Base-by-base conservation (phyloP, 2,113 vertebrate genomes). In the Stegostoma tigrinum region DNA sequence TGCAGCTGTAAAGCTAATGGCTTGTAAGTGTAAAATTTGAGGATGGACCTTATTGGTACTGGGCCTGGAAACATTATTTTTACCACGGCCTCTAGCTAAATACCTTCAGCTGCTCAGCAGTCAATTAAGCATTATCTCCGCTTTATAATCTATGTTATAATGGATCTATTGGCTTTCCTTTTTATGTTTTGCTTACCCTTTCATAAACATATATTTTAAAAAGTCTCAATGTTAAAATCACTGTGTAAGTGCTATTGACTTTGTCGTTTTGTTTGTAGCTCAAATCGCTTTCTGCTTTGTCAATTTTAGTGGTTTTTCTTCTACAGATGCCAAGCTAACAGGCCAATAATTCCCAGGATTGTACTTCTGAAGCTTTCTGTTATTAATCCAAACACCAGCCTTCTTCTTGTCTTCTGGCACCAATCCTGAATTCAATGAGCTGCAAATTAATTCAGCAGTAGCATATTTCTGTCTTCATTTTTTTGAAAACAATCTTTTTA, bases 361-460 rank as follows among this genome's bases (percentile, higher is more conserved):
- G 61, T 67, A 66, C 61, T 66, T 90, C 61, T 38, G 30, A 66
- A 66, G 34, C 38, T 93, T 66, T 64, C 34, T 93, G 89, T 55
- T 64, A 38, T 67, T 61, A 93, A 38, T 66, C 66, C 61, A 67
- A 93, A 38, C 55, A 93, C 61, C 17, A 91, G 55, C 34, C 42
- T 64, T 66, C 19, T 23, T 93, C 66, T 93, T 34, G 89, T 93
- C 89, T 66, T 93, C 55, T 66, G 89, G 61, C 38, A 66, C 89
- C 89, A 66, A 93, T 93, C 61, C n/a, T 38, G 61, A 66, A 66
- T 66, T 93, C 61, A 93, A 93, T 66, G 89, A 93, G 89, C 89
- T 66, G 55, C 21, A 19, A 93, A 66, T 30, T 42, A 38, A 66
- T 93, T 93, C 61, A 91, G 55, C 87, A 64, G 64, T 64, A 91